Evolutionary conservation across 53 echinoderm and acorn worm genomes (phyloP).

Genomic region (Mesocentrotus franciscanus): DNA sequence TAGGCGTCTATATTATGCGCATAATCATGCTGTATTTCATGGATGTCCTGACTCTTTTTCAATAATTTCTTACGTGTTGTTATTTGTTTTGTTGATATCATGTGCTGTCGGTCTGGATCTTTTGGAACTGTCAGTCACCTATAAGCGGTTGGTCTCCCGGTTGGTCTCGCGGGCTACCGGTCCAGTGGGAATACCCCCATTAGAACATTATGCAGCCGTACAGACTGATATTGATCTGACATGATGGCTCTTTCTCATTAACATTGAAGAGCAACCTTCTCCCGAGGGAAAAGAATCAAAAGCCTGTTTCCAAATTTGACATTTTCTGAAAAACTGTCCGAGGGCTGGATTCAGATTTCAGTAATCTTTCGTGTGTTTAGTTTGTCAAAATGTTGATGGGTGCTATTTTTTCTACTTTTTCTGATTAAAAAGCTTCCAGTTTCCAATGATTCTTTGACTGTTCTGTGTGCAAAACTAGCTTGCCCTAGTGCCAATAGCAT

Average conservation of each 20-base stretch:
- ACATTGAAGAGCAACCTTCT: not conserved
- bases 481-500: not conserved
- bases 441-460: not conserved
- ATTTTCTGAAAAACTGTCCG: not conserved
- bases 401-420: not conserved
- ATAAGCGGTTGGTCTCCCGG: too few species aligned
- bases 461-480: not conserved
- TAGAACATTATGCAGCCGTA: not conserved
- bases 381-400: too few species aligned
- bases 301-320: not conserved
- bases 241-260: not conserved
- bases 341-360: not conserved
- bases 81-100: not conserved
- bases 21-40: too few species aligned
- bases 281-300: not conserved
- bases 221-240: not conserved
- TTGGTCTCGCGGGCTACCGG: too few species aligned
- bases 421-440: not conserved
- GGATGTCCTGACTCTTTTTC: not conserved
- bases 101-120: not conserved
- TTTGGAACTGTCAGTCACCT: too few species aligned
- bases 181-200: not conserved
- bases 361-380: not conserved
- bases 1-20: too few species aligned
- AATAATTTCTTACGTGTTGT: too few species aligned